These are phyloP conservation scores for Vulpes vulpes DNA, from an alignment of 2,113 vertebrate species.

Conservation along the genomic window DNA sequence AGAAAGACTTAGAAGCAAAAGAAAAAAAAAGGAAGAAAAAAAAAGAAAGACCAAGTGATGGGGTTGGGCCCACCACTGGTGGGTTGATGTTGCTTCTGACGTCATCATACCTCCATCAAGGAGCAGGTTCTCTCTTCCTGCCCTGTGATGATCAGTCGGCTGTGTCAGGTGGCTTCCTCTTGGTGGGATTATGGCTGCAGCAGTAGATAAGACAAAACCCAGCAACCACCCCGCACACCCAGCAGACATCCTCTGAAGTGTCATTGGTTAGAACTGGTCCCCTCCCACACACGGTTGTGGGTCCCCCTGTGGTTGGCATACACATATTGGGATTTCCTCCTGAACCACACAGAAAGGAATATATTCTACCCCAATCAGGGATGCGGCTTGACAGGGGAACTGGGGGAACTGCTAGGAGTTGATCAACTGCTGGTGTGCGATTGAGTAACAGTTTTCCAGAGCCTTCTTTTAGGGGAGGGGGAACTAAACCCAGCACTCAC, in stretches of 20 bases:
- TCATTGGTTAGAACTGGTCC: background rate
- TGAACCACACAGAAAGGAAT: rapidly evolving
- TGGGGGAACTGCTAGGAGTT: too few species aligned
- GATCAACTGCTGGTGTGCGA: background rate
- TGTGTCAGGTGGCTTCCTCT: background rate
- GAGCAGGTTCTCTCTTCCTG: background rate
- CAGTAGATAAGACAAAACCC: background rate
- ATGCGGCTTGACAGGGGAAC: too few species aligned
- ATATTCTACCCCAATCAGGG: background rate
- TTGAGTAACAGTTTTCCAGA: background rate
- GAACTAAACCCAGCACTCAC: background rate
- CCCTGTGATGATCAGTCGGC: background rate
- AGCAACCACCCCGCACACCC: background rate
- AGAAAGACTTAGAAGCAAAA: background rate
- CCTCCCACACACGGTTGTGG: background rate
- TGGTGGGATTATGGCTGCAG: background rate
- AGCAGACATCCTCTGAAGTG: background rate
- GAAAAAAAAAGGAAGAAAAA: background rate
- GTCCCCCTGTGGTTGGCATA: background rate
- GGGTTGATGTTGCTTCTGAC: background rate
- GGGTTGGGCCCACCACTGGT: background rate
- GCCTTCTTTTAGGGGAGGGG: background rate
- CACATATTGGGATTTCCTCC: background rate
- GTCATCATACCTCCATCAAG: background rate
- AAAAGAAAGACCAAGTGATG: background rate